phyloP scores from a whole-genome alignment of 2,888 invertebrate genomes.

The Tetranychus truncatus region DNA sequence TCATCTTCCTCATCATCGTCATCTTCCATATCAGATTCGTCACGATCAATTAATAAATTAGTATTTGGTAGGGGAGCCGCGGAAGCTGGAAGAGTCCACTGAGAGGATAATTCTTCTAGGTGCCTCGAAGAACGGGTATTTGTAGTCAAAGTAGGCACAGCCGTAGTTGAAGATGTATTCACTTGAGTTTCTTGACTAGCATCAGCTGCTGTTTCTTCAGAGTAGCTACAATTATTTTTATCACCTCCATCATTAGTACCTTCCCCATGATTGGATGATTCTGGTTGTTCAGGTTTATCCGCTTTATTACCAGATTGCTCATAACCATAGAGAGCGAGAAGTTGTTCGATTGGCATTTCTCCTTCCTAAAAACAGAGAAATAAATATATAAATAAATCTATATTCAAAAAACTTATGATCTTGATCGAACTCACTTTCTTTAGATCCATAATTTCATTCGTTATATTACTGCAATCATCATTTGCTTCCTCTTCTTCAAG shows the following conservation, averaged over 20 bases:
- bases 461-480: slow-evolving; percentile 59
- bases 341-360: slow-evolving; percentile 85
- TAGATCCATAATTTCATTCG: slow-evolving; percentile 68
- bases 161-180: neutral
- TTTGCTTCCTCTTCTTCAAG: slow-evolving; percentile 90
- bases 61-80: neutral
- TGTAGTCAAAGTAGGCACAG: neutral
- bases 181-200: slow-evolving; percentile 10
- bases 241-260: slow-evolving; percentile 1
- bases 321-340: slow-evolving; percentile 71
- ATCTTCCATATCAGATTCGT: neutral
- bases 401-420: neutral
- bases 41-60: neutral
- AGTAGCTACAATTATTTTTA: neutral
- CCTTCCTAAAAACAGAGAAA: slow-evolving; percentile 45
- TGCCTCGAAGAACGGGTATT: neutral
- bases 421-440: slow-evolving; percentile 43
- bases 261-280: neutral
- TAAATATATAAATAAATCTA: neutral
- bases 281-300: neutral
- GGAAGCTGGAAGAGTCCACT: neutral
- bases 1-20: slow-evolving; percentile 38
- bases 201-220: neutral
- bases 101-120: neutral
- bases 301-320: slow-evolving; percentile 25